Base-by-base conservation (phyloP, 37 sponge, comb jelly and placozoan species). In the Dysidea cf. avara region DNA sequence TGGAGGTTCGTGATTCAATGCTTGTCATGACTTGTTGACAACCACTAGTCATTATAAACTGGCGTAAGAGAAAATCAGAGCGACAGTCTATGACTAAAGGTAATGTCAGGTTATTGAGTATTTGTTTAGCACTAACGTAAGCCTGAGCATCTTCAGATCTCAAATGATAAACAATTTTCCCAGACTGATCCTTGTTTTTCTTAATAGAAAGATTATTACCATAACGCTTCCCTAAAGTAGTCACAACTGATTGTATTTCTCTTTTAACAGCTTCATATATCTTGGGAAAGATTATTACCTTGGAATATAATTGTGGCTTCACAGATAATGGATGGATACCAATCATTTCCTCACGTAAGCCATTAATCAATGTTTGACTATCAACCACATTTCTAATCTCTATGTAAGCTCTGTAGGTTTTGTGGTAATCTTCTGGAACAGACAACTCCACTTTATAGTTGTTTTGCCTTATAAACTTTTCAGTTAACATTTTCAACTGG, bases 131-230 rank as follows among this genome's bases (percentile, higher is more conserved):
- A 24, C 36, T 38, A 21, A 35, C 24, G 33, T 76, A 83, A 1
- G 61, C 56, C 9, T 83, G 26, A 2, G 61, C 62, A 75, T 83
- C 83, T 69, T 68, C 35, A n/a, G 83, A 75, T 4, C 20, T 26
- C 12, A 83, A 49, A 46, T 56, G 28, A 33, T 76, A 26, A 20
- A 61, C 5, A 3, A 24, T 37, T 14, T 48, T 72, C 4, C 52
- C 56, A 7, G 28, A 21, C n/a, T n/a, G n/a, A 13, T 77, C 68
- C 21, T 52, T 50, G 11, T 66, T 53, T 7, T 28, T 37, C 14
- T 20, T 22, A 17, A 9, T n/a, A 2, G 34, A 12, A 12, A 69
- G 3, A 5, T 36, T 2, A 7, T 18, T 35, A 7, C 28, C 20
- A n/a, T 60, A 48, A 0, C 35, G 24, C 2, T 21, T 32, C n/a